Percentiles rank a stretch among this genome's conserved stretches.
Conservation (phyloP, 2,888 invertebrate species). For the Habroteleia sp. region DNA sequence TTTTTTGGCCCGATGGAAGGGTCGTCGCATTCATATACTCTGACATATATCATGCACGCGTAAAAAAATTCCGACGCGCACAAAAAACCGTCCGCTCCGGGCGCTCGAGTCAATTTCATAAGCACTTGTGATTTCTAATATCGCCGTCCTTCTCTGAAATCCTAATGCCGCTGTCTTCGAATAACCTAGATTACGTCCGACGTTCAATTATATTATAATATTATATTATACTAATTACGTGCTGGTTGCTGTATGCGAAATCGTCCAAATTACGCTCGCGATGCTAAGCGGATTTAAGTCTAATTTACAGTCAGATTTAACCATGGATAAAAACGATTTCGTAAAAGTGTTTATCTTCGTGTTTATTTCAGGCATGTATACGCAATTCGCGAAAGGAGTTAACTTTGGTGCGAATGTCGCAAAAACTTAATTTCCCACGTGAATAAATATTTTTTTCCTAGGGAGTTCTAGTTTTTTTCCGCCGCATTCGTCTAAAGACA, state of each 20-base stretch:
- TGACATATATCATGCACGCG: conserved; percentile 29
- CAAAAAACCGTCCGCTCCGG: conserved; percentile 23
- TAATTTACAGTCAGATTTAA: too few relatives aligned
- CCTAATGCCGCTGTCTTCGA: too few relatives aligned
- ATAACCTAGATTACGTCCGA: too few relatives aligned
- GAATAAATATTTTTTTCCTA: conserved; percentile 60
- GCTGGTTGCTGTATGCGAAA: too few relatives aligned
- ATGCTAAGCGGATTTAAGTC: too few relatives aligned
- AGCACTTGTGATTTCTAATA: not conserved
- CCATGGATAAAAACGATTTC: too few relatives aligned
- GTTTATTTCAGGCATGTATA: conserved; percentile 6
- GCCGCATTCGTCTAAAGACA: conserved; percentile 53
- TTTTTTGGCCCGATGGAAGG: conserved; percentile 68
- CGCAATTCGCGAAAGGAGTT: conserved; percentile 51
- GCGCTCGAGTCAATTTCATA: not conserved
- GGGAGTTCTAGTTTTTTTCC: conserved; percentile 53
- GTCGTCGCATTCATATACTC: conserved; percentile 59
- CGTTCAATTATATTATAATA: too few relatives aligned
- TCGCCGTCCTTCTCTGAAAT: too few relatives aligned
- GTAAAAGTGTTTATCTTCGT: conserved; percentile 2
- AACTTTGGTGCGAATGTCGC: conserved; percentile 60
- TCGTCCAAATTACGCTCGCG: too few relatives aligned
- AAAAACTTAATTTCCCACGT: conserved; percentile 64
- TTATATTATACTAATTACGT: too few relatives aligned
- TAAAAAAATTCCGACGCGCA: conserved; percentile 30